Evolutionary conservation across 2,888 invertebrate genomes (phyloP), one percentile per base, ranked within the genome.

Genomic region (Portevinia maculata): DNA sequence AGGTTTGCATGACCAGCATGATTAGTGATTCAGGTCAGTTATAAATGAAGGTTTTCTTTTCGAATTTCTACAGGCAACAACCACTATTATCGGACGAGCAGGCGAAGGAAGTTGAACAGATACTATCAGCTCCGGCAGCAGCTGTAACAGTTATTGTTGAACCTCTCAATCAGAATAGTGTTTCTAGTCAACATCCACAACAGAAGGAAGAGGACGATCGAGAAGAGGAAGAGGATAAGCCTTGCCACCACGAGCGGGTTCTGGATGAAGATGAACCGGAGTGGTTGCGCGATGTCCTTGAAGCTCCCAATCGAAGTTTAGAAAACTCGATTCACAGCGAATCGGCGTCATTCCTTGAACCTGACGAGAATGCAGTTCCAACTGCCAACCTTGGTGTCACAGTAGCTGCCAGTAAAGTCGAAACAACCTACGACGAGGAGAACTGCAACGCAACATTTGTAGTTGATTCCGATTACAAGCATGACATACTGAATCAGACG

Each of bases 81-180:
- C 94, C 94, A 89, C 92, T 96, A 88, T 92, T 96, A 88, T 96
- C 96, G 79, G 97, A 97, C 90, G 97, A 97, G 91, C 96, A 97
- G 91, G 97, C 97, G 86, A 96, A 96, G 90, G 96, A 97, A 92
- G 96, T 97, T 86, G 95, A 95, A 86, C 94, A 95, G 88, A 93
- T 97, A 89, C 90, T 97, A 87, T 94, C 95, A 85, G 94, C 94
- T 85, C 92, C 75, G 8, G 87, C 89, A 81, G 89, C 89, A 57
- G 86, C 87, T 74, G 88, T 89, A 86, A 88, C 89, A 84, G 88
- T 88, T 86, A 89, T 88, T 19, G 44, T 44, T 44, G 19, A 17
- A 44, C 4, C 19, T 9, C 79, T 88, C 88, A 84, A 88, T 62
- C 75, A 53, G 41, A 74, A 39, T 13, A 48, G 48, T 65, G 65